phyloP scores from a whole-genome alignment of 2,888 invertebrate genomes.

The Sphaerophoria rueppellii region DNA sequence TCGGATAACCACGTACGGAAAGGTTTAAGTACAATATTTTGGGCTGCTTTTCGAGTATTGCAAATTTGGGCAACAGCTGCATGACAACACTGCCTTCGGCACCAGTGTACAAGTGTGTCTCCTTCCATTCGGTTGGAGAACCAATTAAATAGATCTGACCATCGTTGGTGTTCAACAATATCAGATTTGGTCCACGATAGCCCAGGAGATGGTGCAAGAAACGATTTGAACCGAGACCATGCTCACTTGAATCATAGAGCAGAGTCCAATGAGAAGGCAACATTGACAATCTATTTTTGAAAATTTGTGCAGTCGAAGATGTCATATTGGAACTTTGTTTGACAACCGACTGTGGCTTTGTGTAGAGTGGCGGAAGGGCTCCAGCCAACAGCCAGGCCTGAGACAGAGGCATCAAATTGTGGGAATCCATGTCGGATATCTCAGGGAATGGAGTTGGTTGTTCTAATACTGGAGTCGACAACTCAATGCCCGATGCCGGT shows the following conservation, averaged over 20 bases:
- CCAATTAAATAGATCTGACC: conserved; percentile 90
- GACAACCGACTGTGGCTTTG: conserved; percentile 81
- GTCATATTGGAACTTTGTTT: conserved; percentile 75
- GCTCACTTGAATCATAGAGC: conserved; percentile 91
- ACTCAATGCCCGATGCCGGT: conserved; percentile 84
- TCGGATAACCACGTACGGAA: conserved; percentile 91
- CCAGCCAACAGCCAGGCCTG: conserved; percentile 88
- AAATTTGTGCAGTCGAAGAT: conserved; percentile 82
- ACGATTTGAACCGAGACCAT: conserved; percentile 94
- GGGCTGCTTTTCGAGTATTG: conserved; percentile 85
- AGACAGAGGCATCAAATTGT: conserved; percentile 84
- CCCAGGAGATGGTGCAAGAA: conserved; percentile 93
- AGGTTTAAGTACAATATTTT: conserved; percentile 94
- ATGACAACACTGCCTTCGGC: conserved; percentile 89
- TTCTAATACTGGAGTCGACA: conserved; percentile 90
- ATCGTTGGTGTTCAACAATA: conserved; percentile 84
- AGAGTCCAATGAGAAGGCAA: conserved; percentile 92
- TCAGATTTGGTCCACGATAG: conserved; percentile 85
- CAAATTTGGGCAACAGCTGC: conserved; percentile 88
- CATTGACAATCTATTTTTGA: conserved; percentile 86
- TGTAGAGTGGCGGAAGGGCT: conserved; percentile 85
- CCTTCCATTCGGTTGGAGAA: conserved; percentile 92
- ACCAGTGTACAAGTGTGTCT: conserved; percentile 93
- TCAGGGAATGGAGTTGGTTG: conserved; percentile 82
- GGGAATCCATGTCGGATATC: conserved; percentile 76